Conservation (phyloP, 2,888 invertebrate genomes). For the Euzetes globulus region DNA sequence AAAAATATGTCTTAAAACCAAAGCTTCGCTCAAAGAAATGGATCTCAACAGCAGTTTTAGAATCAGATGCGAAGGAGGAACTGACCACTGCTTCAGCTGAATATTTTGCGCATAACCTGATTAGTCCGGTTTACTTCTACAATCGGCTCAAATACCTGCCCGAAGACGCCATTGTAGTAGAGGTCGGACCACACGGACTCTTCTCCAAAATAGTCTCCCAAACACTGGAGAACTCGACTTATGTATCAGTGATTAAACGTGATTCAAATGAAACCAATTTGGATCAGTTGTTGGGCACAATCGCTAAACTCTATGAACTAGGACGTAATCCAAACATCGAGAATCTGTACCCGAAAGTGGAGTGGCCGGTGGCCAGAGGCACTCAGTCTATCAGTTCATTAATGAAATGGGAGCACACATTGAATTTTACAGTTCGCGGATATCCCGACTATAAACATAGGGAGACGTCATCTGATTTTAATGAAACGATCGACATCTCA, state of each 20-base stretch:
- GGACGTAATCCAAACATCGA: constrained; percentile 68
- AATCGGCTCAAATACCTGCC: constrained; percentile 78
- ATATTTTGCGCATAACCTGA: constrained; percentile 90
- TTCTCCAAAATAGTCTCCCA: constrained; percentile 12
- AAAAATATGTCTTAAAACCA: constrained; percentile 63
- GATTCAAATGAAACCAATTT: constrained; percentile 65
- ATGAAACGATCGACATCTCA: background rate
- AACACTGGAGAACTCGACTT: constrained; percentile 44
- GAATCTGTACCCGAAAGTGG: constrained; percentile 59
- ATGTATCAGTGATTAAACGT: constrained; percentile 76
- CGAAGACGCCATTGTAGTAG: constrained; percentile 75
- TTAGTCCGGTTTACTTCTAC: constrained; percentile 85
- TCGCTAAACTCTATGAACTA: constrained; percentile 71
- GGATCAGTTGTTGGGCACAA: constrained; percentile 63
- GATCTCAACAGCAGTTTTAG: constrained; percentile 87
- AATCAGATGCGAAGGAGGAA: constrained; percentile 60
- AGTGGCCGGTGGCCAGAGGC: constrained; percentile 70
- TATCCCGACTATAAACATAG: constrained; percentile 38
- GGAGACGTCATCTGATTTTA: constrained; percentile 53
- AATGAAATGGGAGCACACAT: constrained; percentile 79
- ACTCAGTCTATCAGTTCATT: constrained; percentile 81
- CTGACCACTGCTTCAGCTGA: constrained; percentile 75
- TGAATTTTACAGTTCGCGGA: constrained; percentile 47
- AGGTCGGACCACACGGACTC: constrained; percentile 90
- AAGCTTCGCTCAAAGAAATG: constrained; percentile 71